phyloP scores from a whole-genome alignment of 2,113 vertebrate species.

The Heterotilapia buettikoferi region DNA sequence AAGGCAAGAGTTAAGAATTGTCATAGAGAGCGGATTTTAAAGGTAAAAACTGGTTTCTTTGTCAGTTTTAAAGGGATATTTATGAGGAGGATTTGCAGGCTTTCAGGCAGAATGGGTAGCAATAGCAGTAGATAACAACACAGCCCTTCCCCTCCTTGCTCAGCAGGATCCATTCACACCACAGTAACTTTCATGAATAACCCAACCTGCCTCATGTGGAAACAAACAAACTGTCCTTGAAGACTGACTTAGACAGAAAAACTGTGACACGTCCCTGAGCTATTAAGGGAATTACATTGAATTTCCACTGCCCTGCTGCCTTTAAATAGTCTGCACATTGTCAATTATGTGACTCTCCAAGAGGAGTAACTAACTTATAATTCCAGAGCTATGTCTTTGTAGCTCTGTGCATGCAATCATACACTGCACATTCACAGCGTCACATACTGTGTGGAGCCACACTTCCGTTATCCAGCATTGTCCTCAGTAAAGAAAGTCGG shows the following conservation, averaged over 20 bases:
- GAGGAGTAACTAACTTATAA: slow-evolving; percentile 22
- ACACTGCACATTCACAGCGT: slow-evolving; percentile 10
- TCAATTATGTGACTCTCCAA: slow-evolving; percentile 41
- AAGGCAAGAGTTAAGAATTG: not conserved
- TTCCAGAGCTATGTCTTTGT: not conserved
- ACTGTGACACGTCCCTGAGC: slow-evolving; percentile 48
- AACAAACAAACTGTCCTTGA: slow-evolving; percentile 45
- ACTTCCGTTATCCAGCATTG: slow-evolving; percentile 28
- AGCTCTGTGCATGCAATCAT: not conserved
- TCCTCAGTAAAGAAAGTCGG: slow-evolving; percentile 10
- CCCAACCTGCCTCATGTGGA: not conserved
- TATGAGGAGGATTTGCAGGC: not conserved
- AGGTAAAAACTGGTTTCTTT: not conserved
- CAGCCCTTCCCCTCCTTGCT: not conserved
- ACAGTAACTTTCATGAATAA: not conserved
- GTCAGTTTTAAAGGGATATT: not conserved
- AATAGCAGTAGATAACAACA: not conserved
- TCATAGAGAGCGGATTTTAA: not conserved
- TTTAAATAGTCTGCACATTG: slow-evolving; percentile 55
- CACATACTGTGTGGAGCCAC: not conserved
- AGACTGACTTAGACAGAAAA: slow-evolving; percentile 27
- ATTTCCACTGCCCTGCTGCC: slow-evolving; percentile 49
- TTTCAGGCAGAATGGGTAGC: not conserved
- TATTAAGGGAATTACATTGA: slow-evolving; percentile 45
- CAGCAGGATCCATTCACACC: not conserved